Base-by-base conservation (phyloP, 1,140 invertebrate species). In the Centruroides sculpturatus region DNA sequence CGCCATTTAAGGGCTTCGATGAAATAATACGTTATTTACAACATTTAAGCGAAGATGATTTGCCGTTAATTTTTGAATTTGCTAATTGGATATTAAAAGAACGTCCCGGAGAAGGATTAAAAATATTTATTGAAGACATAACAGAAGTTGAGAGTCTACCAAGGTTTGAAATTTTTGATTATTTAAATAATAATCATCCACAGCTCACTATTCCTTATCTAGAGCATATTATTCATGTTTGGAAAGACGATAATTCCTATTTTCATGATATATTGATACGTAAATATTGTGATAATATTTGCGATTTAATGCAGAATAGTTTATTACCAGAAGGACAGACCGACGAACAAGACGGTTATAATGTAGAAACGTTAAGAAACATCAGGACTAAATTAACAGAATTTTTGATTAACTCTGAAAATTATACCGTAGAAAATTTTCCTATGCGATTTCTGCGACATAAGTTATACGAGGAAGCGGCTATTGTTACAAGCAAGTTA, bases 41-140 rank as follows among this genome's bases (percentile, higher is more conserved):
- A 70, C 82, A 89, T 70, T 76, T 98, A 59, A 90, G 87, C 78
- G 77, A 52, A 74, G 66, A 68, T 55, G 7, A 35, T 62, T 9
- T 49, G 11, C 35, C 23, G 5, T 57, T 41, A 36, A 55, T 57
- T 53, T 59, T 60, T 60, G 86, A 97, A 73, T 98, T 93, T 78
- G 82, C 92, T n/a, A 84, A 87, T 61, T 95, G 91, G 89, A 86
- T 98, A 52, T 73, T 98, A 23, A 82, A 84, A 63, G 80, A 85
- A 68, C 78, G 89, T 74, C 90, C 92, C 3, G 85, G 90, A 66
- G 88, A 95, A 74, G 94, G 92, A 41, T 51, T 50, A 46, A 63
- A 76, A 73, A 97, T 97, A 71, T 98, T 97, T 71, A 95, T 86
- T 57, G 93, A 96, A 74, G 89, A 96, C 71, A 77, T 89, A 9